Evolutionary conservation across 2,888 invertebrate genomes (phyloP).

Genomic region (Pachymerium ferrugineum): DNA sequence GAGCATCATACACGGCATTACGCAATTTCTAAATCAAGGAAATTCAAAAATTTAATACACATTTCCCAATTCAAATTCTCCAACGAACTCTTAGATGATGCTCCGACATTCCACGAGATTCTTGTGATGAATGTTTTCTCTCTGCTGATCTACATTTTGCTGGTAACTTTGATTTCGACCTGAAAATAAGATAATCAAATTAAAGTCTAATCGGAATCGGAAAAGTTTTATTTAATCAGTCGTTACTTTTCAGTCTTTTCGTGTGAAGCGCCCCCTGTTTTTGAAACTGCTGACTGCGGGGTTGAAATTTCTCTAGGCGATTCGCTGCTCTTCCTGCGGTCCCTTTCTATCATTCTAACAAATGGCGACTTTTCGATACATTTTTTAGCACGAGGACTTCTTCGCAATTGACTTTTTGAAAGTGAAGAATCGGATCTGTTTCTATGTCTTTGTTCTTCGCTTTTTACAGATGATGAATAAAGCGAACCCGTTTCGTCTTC

Average conservation of each 20-base stretch:
- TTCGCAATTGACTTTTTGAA: neutral
- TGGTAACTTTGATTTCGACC: no score
- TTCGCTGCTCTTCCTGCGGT: neutral
- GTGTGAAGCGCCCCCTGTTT: no score
- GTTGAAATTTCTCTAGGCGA: neutral
- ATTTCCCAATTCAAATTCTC: neutral
- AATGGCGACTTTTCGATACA: neutral
- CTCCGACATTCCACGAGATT: no score
- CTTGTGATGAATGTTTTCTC: no score
- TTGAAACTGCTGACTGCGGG: no score
- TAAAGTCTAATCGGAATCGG: no score
- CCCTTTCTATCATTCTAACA: neutral
- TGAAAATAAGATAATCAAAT: no score
- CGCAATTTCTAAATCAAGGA: conserved; percentile 35
- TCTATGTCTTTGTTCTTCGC: neutral
- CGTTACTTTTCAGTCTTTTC: no score
- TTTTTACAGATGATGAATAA: neutral
- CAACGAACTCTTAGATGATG: neutral
- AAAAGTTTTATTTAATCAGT: no score
- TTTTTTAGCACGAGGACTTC: neutral
- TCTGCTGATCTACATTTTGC: no score
- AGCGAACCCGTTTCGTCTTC: neutral
- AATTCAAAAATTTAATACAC: neutral
- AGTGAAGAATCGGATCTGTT: neutral
- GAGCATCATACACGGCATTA: conserved; percentile 36